phyloP scores from a whole-genome alignment of 2,113 vertebrate genomes.

The Passer domesticus region DNA sequence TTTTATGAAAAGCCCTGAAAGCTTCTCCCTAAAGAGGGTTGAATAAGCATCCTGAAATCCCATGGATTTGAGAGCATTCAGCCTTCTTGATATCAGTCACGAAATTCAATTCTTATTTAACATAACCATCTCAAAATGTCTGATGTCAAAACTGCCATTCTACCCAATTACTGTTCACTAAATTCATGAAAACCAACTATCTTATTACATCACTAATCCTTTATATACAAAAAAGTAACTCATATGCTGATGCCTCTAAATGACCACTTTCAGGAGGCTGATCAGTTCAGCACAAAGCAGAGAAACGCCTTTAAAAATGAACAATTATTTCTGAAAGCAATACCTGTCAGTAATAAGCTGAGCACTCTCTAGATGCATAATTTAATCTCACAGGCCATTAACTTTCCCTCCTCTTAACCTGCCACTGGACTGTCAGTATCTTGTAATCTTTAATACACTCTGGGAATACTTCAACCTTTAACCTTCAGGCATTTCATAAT shows the following conservation, averaged over 20 bases:
- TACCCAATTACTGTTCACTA: neutral
- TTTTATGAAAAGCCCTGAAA: neutral
- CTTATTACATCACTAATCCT: neutral
- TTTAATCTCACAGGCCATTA: conserved; percentile 69
- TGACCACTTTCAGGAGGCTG: neutral
- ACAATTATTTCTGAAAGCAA: conserved; percentile 56
- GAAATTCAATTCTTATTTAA: neutral
- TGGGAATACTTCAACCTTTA: neutral
- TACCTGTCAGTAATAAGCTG: conserved; percentile 33
- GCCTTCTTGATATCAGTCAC: neutral
- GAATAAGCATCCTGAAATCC: neutral
- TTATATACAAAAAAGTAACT: neutral
- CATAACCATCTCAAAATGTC: neutral
- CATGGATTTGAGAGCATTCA: neutral
- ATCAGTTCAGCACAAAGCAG: neutral
- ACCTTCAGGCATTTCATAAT: neutral
- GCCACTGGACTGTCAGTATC: neutral
- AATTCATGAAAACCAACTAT: neutral
- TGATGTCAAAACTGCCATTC: neutral
- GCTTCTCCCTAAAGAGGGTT: neutral
- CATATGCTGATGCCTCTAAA: neutral
- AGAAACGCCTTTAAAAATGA: conserved; percentile 8
- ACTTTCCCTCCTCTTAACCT: conserved; percentile 17
- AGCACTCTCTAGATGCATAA: conserved; percentile 44
- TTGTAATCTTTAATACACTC: neutral